A percentile compares a stretch with the other conserved stretches of the same genome.
Conservation (phyloP, 2,797 vertebrate species). For the Otus scops region DNA sequence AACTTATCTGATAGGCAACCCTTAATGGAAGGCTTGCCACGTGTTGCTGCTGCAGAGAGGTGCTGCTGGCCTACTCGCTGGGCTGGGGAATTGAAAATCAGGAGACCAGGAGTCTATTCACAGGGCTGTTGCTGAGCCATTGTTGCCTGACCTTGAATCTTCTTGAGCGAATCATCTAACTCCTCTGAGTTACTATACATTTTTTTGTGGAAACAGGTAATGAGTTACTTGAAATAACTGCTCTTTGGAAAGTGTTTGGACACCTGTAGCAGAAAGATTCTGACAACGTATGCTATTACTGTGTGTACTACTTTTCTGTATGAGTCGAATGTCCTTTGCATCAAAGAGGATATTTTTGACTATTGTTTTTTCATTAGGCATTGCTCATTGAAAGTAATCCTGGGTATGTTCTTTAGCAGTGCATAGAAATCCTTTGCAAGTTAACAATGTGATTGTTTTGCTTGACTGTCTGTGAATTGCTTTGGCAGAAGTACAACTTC, state of each 20-base stretch:
- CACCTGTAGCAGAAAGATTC: not conserved
- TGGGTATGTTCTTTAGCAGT: not conserved
- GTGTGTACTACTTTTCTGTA: not conserved
- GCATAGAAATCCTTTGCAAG: not conserved
- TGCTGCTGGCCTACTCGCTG: not conserved
- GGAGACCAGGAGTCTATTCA: not conserved
- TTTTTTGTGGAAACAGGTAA: not conserved
- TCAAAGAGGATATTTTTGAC: not conserved
- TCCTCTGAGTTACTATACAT: not conserved
- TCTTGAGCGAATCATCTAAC: not conserved
- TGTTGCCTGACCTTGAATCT: not conserved
- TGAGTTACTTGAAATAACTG: not conserved
- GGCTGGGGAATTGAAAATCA: not conserved
- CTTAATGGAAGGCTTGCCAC: not conserved
- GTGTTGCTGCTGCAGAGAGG: not conserved
- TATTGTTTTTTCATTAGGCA: not conserved
- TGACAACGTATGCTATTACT: not conserved
- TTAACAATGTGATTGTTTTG: not conserved
- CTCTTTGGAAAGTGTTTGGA: not conserved
- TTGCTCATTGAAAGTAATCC: not conserved
- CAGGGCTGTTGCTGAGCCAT: not conserved
- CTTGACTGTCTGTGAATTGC: slow-evolving; percentile 7
- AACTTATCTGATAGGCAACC: not conserved
- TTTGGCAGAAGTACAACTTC: not conserved
- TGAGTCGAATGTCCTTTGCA: not conserved